A percentile compares a stretch with the other conserved stretches of the same genome.
Evolutionary conservation across 1,140 invertebrate genomes (phyloP).

Genomic region (Drosophila chauvacae): DNA sequence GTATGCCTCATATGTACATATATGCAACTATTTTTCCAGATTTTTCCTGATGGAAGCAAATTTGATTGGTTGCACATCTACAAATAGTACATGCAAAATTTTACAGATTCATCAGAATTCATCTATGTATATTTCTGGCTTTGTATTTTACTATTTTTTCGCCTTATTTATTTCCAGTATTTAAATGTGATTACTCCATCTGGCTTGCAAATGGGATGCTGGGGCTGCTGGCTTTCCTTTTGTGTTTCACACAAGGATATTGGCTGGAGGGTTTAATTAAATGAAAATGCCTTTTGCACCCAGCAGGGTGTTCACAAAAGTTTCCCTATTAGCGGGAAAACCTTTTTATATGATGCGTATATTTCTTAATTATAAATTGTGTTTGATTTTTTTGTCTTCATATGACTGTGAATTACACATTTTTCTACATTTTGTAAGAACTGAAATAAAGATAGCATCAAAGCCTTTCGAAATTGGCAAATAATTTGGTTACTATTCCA

Average conservation of each 20-base stretch:
- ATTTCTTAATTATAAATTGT: neutral
- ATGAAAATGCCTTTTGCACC: slow-evolving; percentile 1
- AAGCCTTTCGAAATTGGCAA: too few species aligned
- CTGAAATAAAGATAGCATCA: neutral
- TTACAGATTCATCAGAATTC: slow-evolving; percentile 14
- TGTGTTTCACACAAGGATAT: neutral
- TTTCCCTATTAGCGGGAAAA: neutral
- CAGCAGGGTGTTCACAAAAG: neutral
- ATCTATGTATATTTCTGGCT: neutral
- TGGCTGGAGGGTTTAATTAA: slow-evolving; percentile 23
- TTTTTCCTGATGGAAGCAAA: slow-evolving; percentile 14
- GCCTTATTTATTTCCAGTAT: slow-evolving; percentile 6
- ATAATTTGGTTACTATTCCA: neutral
- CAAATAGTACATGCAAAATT: slow-evolving; percentile 7
- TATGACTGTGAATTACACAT: neutral
- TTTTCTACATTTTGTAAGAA: neutral
- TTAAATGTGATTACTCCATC: slow-evolving; percentile 8
- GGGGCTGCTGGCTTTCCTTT: neutral
- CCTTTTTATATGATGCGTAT: neutral
- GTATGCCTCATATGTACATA: neutral
- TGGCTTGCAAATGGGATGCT: neutral
- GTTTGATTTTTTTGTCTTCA: neutral
- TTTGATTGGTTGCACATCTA: slow-evolving; percentile 16
- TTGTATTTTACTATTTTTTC: slow-evolving; percentile 3
- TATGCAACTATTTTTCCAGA: slow-evolving; percentile 7